phyloP scores from a whole-genome alignment of 2,888 invertebrate species.

The Tachina lurida region DNA sequence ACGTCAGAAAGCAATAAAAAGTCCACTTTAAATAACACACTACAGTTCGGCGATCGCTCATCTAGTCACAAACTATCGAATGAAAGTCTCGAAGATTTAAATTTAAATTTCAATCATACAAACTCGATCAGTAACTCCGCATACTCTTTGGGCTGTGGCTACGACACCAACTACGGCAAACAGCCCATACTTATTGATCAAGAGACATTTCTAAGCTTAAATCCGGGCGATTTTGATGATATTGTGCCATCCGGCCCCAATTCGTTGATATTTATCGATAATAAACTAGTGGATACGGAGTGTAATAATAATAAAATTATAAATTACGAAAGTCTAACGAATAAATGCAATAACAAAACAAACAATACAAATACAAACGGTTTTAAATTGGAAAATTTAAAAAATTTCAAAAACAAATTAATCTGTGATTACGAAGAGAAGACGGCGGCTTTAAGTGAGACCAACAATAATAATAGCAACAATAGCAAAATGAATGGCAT shows the following conservation, averaged over 20 bases:
- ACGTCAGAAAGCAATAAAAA: conserved; percentile 70
- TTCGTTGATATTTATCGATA: conserved; percentile 82
- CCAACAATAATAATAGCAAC: conserved; percentile 64
- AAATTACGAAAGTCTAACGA: conserved; percentile 80
- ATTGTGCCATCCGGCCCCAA: conserved; percentile 81
- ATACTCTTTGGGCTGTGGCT: conserved; percentile 75
- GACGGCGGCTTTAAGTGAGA: conserved; percentile 64
- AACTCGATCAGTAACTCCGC: conserved; percentile 74
- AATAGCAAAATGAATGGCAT: conserved; percentile 81
- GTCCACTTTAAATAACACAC: conserved; percentile 71
- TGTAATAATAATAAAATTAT: conserved; percentile 78
- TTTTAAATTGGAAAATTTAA: conserved; percentile 82
- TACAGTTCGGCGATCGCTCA: conserved; percentile 78
- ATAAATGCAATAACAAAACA: conserved; percentile 80
- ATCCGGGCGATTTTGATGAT: conserved; percentile 82
- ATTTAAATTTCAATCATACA: conserved; percentile 78
- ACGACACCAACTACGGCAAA: conserved; percentile 76
- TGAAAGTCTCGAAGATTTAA: conserved; percentile 82
- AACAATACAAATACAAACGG: conserved; percentile 82
- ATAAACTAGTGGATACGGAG: conserved; percentile 76
- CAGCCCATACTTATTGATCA: conserved; percentile 82
- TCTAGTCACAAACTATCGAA: conserved; percentile 78
- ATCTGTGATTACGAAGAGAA: conserved; percentile 81
- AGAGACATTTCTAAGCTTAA: conserved; percentile 82
- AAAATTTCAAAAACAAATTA: conserved; percentile 83